Evolutionary conservation across 2,113 vertebrate species (phyloP), one percentile per base, ranked within the genome.

Genomic region (Heterotilapia buettikoferi): DNA sequence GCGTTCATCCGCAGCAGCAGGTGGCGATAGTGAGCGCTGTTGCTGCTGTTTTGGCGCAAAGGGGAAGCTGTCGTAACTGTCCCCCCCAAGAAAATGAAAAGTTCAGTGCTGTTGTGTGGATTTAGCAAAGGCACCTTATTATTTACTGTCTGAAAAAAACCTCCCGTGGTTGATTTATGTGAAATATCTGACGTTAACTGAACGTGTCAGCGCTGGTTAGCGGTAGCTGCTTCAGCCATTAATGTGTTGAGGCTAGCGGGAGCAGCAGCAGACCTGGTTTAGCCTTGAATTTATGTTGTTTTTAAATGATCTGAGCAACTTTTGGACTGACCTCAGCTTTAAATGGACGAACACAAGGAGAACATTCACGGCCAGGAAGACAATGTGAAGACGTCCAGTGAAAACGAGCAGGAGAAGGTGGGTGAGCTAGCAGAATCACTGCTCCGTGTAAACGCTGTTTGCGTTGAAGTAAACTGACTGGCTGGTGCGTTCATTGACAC

Each of bases 281-380:
- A 19, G 43, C 24, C 9, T 14, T 16, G 16, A 16, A 24, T 82
- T 61, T 24, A 83, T 13, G 10, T 59, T 80, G 1, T 76, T 53
- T 83, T 71, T 14, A 16, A 43, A 57, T 14, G 13, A 16, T 24
- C 5, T 2, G 3, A 33, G 1, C 16, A 6, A 7, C 56, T 14
- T 66, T 11, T 73, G 38, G 36, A 33, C 53, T 29, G 14, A 24
- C 19, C 43, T 47, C 14, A 6, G 10, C 6, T 14, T 31, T 88
- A 87, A 85, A 96, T 96, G 96, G 95, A 96, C 47, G 96, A 96
- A 43, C 95, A 94, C 86, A 96, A 96, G 88, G 95, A 96, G 84
- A 96, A 96, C n/a, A 91, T 96, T 26, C 76, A 93, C 1, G 53
- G 45, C 11, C 26, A 91, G 31, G 90, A 92, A 78, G 83, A 86